These are phyloP conservation scores for Thamnophis elegans DNA, from an alignment of 2,797 vertebrate species.

Conservation along the genomic window DNA sequence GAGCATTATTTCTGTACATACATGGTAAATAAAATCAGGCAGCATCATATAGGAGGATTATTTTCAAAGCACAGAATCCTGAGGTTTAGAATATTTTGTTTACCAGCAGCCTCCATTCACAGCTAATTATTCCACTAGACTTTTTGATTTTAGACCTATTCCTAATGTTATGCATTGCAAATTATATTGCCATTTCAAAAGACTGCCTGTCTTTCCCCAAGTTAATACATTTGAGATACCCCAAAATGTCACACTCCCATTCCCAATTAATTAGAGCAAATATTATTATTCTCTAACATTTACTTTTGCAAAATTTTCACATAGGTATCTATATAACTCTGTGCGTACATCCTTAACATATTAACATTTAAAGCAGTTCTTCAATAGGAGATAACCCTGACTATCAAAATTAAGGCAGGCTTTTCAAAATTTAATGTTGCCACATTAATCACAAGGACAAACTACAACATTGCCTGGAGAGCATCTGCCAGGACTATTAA, in stretches of 20 bases:
- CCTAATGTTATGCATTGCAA: slow-evolving; percentile 37
- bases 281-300: slow-evolving; percentile 11
- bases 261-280: slow-evolving; percentile 45
- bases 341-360: slow-evolving; percentile 41
- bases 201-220: slow-evolving; percentile 35
- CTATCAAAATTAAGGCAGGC: slow-evolving; percentile 55
- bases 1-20: slow-evolving; percentile 32
- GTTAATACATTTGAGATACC: slow-evolving; percentile 25
- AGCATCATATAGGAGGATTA: slow-evolving; percentile 24
- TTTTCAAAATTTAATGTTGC: slow-evolving; percentile 43
- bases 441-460: slow-evolving; percentile 61
- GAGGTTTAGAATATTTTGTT: slow-evolving; percentile 31
- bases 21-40: slow-evolving; percentile 23
- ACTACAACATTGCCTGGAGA: slow-evolving; percentile 42
- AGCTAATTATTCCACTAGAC: slow-evolving; percentile 47
- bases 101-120: slow-evolving; percentile 32
- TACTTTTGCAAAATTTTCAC: slow-evolving; percentile 37
- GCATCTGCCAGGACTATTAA: slow-evolving; percentile 52
- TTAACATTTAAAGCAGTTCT: slow-evolving; percentile 60
- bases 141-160: slow-evolving; percentile 45
- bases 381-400: slow-evolving; percentile 49
- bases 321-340: slow-evolving; percentile 30
- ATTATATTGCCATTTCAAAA: slow-evolving; percentile 51
- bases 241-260: slow-evolving; percentile 44
- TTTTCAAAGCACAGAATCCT: slow-evolving; percentile 12